phyloP scores from a whole-genome alignment of 2,113 vertebrate genomes.

The Corythornis vintsioides region DNA sequence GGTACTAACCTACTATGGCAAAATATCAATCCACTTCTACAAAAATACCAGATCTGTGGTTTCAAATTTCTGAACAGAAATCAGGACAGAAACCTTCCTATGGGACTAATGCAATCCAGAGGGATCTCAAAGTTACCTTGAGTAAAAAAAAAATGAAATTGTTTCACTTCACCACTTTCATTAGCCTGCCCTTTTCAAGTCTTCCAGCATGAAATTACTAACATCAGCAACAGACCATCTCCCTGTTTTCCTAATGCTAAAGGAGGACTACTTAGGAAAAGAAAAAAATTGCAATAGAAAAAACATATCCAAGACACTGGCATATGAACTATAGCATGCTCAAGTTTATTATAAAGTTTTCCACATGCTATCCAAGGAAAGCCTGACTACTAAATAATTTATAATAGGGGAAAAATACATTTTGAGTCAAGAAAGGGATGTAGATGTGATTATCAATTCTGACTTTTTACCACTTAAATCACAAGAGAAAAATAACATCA shows the following conservation, averaged over 20 bases:
- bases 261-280: not conserved
- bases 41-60: not conserved
- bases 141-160: not conserved
- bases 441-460: not conserved
- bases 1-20: not conserved
- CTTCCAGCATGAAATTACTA: not conserved
- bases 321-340: not conserved
- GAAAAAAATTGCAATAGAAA: not conserved
- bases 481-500: not conserved
- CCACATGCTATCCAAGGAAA: not conserved
- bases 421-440: not conserved
- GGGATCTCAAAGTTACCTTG: not conserved
- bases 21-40: not conserved
- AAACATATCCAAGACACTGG: not conserved
- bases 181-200: not conserved
- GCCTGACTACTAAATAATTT: not conserved
- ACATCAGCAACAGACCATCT: not conserved
- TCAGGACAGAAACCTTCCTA: not conserved
- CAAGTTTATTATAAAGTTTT: not conserved
- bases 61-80: not conserved
- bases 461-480: not conserved
- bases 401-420: not conserved
- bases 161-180: not conserved
- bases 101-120: not conserved
- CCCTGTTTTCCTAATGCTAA: not conserved